Conservation (phyloP, 2,888 invertebrate species). For the Cryptocheilus praepositus region DNA sequence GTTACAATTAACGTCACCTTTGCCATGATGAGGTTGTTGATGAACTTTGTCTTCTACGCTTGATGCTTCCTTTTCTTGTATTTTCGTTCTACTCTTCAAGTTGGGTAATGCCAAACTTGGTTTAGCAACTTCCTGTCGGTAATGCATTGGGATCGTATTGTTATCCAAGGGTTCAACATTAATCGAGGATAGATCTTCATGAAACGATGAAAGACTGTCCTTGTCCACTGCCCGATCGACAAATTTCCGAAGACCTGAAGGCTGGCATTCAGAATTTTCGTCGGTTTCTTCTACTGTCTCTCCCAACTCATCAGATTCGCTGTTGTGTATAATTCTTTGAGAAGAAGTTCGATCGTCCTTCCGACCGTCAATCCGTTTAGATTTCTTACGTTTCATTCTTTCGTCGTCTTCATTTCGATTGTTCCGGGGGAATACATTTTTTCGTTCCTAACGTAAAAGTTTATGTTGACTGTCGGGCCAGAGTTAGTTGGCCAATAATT, state of each 20-base stretch:
- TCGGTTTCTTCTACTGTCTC: not conserved
- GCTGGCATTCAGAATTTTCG: not conserved
- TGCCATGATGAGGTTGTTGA: not conserved
- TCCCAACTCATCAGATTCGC: not conserved
- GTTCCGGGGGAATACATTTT: not conserved
- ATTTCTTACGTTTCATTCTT: not conserved
- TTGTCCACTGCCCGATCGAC: conserved; percentile 38
- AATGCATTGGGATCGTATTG: not conserved
- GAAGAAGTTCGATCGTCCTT: not conserved
- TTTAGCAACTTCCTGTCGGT: not conserved
- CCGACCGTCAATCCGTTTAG: not conserved
- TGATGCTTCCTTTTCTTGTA: not conserved
- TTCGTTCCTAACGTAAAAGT: not conserved
- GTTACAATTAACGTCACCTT: not conserved
- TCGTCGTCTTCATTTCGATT: not conserved
- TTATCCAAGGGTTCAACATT: not conserved
- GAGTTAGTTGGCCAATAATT: no score
- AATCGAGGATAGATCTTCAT: not conserved
- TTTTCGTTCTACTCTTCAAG: not conserved
- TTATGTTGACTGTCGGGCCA: no score
- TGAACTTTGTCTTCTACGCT: not conserved
- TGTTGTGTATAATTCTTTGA: not conserved
- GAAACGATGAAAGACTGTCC: conserved; percentile 28
- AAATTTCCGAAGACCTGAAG: not conserved
- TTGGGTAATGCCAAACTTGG: not conserved